Conservation (phyloP, 2,888 invertebrate genomes). For the Andrena fulva region DNA sequence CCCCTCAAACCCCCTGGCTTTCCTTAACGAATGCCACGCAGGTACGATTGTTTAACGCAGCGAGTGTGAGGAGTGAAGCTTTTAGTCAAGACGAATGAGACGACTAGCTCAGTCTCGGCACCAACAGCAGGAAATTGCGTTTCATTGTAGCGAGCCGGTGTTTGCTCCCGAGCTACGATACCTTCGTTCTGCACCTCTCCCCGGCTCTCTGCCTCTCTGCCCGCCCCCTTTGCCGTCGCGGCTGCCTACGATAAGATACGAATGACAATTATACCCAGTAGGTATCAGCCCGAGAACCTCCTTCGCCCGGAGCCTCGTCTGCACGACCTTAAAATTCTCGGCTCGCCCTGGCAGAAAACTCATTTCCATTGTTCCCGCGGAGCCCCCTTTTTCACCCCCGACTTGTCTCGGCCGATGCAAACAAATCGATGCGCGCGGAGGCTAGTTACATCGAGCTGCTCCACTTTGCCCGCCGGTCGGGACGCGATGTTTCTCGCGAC, state of each 20-base stretch:
- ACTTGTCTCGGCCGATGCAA: conserved; percentile 17
- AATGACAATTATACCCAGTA: conserved; percentile 81
- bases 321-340: conserved; percentile 68
- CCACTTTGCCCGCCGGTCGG: background rate
- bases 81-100: conserved; percentile 81
- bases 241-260: conserved; percentile 77
- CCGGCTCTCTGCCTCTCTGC: conserved; percentile 35
- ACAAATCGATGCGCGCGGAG: conserved; percentile 36
- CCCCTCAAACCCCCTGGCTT: conserved; percentile 38
- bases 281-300: conserved; percentile 57
- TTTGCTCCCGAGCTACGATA: conserved; percentile 82
- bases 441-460: background rate
- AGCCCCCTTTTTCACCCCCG: background rate
- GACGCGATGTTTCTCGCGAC: conserved; percentile 4
- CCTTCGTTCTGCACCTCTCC: conserved; percentile 51
- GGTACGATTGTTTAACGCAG: conserved; percentile 80
- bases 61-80: conserved; percentile 78
- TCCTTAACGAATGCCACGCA: conserved; percentile 78
- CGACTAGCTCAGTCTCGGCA: conserved; percentile 76
- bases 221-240: conserved; percentile 54
- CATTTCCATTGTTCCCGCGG: conserved; percentile 58
- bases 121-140: conserved; percentile 83
- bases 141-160: conserved; percentile 83
- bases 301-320: conserved; percentile 54
- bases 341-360: conserved; percentile 45